Evolutionary conservation across 2,797 vertebrate species (phyloP).

Genomic region (Halcyon smyrnensis): DNA sequence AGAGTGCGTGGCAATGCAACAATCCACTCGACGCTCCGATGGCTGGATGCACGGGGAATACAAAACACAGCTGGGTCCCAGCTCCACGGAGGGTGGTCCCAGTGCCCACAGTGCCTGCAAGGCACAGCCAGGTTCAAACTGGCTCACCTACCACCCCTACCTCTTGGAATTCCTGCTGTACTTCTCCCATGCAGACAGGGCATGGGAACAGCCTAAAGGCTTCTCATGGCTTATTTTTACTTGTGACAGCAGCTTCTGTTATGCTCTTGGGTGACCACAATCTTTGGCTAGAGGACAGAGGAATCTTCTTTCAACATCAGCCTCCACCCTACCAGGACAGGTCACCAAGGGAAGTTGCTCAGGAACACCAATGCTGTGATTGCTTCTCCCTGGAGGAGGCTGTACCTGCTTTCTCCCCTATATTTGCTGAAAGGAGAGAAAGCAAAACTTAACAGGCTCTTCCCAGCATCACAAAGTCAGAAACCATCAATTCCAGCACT

Average conservation of each 20-base stretch:
- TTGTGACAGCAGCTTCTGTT: background rate
- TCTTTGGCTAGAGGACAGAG: background rate
- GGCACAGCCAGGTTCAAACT: background rate
- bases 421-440: fast-evolving
- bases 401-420: background rate
- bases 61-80: background rate
- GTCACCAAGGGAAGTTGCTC: background rate
- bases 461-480: background rate
- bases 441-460: background rate
- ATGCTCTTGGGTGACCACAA: background rate
- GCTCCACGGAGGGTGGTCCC: background rate
- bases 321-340: background rate
- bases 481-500: background rate
- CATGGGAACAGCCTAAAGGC: background rate
- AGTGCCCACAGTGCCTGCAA: background rate
- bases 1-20: background rate
- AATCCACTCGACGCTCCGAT: background rate
- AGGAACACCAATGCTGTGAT: background rate
- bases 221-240: background rate
- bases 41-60: slow-evolving; percentile 4
- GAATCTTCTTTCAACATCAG: background rate
- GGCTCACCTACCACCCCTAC: background rate
- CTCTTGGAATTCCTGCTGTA: background rate
- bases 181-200: background rate
- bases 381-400: background rate